phyloP scores from a whole-genome alignment of 2,797 vertebrate species.

The Micromesistius poutassou region DNA sequence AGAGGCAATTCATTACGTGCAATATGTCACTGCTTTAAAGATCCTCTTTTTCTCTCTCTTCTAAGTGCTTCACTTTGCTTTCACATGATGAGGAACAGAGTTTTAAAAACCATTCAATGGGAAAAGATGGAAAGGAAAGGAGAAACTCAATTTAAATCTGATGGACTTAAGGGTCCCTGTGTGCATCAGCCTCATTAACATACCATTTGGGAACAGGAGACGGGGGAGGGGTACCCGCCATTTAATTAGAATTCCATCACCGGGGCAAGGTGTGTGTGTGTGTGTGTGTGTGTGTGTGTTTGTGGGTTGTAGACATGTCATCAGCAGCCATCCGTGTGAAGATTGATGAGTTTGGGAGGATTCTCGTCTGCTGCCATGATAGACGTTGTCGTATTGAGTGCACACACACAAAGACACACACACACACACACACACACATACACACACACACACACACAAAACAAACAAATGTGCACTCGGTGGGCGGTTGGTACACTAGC shows the following conservation, averaged over 20 bases:
- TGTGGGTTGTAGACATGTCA: conserved; percentile 57
- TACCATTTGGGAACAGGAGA: conserved; percentile 27
- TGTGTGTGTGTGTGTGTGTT: conserved; percentile 28
- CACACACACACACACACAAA: conserved; percentile 21
- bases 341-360: conserved; percentile 64
- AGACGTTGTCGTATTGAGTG: conserved; percentile 9
- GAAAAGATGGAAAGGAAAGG: conserved; percentile 18
- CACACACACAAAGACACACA: too few species aligned
- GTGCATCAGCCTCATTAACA: conserved; percentile 59
- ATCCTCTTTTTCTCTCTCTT: not conserved
- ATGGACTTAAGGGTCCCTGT: conserved; percentile 23
- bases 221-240: conserved; percentile 13
- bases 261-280: conserved; percentile 15
- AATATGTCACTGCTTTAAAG: not conserved
- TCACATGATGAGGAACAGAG: conserved; percentile 21
- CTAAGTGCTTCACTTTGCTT: conserved; percentile 15
- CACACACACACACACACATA: too few species aligned
- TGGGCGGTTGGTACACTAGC: conserved; percentile 19
- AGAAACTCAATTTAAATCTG: conserved; percentile 22
- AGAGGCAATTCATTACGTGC: not conserved
- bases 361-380: conserved; percentile 46
- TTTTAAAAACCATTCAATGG: conserved; percentile 6
- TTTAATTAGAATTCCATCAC: conserved; percentile 61
- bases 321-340: conserved; percentile 63
- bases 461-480: conserved; percentile 4